Evolutionary conservation across 2,113 vertebrate genomes (phyloP), one percentile per base, ranked within the genome.

Genomic region (Actenoides hombroni): DNA sequence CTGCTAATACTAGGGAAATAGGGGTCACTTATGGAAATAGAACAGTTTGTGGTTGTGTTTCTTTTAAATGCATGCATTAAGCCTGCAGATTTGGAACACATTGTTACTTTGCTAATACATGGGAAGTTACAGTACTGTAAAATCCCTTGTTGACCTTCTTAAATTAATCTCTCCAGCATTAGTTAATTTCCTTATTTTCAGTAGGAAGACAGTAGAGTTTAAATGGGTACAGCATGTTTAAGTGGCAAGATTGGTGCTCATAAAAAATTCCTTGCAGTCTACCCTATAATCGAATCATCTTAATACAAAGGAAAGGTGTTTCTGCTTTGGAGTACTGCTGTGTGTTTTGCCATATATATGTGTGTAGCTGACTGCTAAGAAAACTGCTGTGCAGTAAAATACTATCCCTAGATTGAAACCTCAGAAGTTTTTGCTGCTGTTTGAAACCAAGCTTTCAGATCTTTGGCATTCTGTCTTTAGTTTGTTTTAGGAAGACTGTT

Each of bases 141-240:
- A 96, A 96, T 97, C 88, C 76, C 74, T 49, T 88, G 53, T 10
- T 97, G 91, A 97, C 90, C 96, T 96, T 94, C 93, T 83, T 95
- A 59, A 94, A 88, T 96, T 97, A 92, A 96, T 95, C 78, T 95
- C 64, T 77, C 64, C 83, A 76, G 54, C 86, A 80, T 91, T 95
- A 65, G 90, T 92, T 92, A 91, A 91, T 96, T 95, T 96, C 81
- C 54, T 88, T 81, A 61, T 90, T 90, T 83, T 65, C 77, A 73
- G 29, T 86, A 35, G 77, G 40, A 88, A 93, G 64, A 59, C 73
- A 86, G 82, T 65, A 71, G 57, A 83, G 21, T 69, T 90, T 77
- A 76, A 68, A 68, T 81, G 67, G 60, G 35, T 83, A 49, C 2
- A 2, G n/a, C 28, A 33, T 83, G 26, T 95, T 93, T 93, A 81